phyloP scores from a whole-genome alignment of 1,140 invertebrate species.

The Meteorus sp. region DNA sequence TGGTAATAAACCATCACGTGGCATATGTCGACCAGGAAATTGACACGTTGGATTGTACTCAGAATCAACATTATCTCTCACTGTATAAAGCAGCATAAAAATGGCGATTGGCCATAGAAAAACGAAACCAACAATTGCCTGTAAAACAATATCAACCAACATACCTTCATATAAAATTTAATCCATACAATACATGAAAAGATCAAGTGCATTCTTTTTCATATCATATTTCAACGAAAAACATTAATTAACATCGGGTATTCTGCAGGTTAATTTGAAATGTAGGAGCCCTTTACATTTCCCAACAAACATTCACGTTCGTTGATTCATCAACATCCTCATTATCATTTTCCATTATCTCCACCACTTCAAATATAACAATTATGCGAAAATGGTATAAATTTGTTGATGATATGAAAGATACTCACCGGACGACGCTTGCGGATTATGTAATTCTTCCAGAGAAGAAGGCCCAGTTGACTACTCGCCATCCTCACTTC shows the following conservation, averaged over 20 bases:
- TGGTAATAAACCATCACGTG: slow-evolving; percentile 63
- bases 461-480: slow-evolving; percentile 63
- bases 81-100: slow-evolving; percentile 59
- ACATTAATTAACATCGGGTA: too few species aligned
- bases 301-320: neutral
- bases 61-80: slow-evolving; percentile 60
- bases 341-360: neutral
- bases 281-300: too few species aligned
- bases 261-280: too few species aligned
- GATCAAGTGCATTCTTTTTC: too few species aligned
- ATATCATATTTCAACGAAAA: too few species aligned
- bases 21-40: slow-evolving; percentile 66
- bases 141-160: slow-evolving; percentile 33
- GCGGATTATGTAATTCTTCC: slow-evolving; percentile 65
- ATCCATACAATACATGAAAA: too few species aligned
- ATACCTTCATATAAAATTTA: neutral
- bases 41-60: slow-evolving; percentile 63
- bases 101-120: slow-evolving; percentile 60
- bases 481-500: slow-evolving; percentile 50
- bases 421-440: slow-evolving; percentile 61
- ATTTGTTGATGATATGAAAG: neutral
- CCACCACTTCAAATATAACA: too few species aligned
- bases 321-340: neutral
- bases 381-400: neutral
- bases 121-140: slow-evolving; percentile 60